A percentile compares a stretch with the other conserved stretches of the same genome.
Conservation (phyloP, 1,140 invertebrate species). For the Pseudomyrmex gracilis region DNA sequence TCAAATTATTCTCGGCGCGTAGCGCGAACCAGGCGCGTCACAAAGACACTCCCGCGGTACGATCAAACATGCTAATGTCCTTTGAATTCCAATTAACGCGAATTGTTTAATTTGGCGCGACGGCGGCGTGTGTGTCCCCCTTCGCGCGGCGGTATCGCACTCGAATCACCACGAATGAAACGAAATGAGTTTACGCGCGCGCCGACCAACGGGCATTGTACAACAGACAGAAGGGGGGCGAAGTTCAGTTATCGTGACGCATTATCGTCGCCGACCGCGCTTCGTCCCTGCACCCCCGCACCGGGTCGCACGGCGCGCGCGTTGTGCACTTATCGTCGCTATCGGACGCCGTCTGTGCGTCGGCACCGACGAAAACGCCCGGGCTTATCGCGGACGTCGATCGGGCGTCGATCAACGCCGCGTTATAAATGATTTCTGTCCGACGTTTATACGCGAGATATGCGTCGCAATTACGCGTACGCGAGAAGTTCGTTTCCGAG, state of each 20-base stretch:
- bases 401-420: conserved; percentile 61
- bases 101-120: conserved; percentile 66
- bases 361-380: conserved; percentile 44
- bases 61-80: conserved; percentile 70
- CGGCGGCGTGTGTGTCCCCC: neutral
- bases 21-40: conserved; percentile 34
- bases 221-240: conserved; percentile 17
- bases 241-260: conserved; percentile 68
- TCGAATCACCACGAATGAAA: conserved; percentile 48
- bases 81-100: conserved; percentile 74
- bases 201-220: conserved; percentile 12
- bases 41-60: neutral
- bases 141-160: conserved; percentile 25
- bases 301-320: conserved; percentile 51
- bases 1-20: conserved; percentile 61
- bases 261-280: conserved; percentile 62
- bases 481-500: neutral
- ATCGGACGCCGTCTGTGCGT: conserved; percentile 54
- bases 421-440: conserved; percentile 69
- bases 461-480: conserved; percentile 14
- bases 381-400: conserved; percentile 49
- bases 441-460: conserved; percentile 49
- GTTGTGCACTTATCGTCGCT: conserved; percentile 64
- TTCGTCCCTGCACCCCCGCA: conserved; percentile 32
- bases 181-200: conserved; percentile 42